Conservation (phyloP, 2,888 invertebrate species). For the Chymomyza fuscimana region DNA sequence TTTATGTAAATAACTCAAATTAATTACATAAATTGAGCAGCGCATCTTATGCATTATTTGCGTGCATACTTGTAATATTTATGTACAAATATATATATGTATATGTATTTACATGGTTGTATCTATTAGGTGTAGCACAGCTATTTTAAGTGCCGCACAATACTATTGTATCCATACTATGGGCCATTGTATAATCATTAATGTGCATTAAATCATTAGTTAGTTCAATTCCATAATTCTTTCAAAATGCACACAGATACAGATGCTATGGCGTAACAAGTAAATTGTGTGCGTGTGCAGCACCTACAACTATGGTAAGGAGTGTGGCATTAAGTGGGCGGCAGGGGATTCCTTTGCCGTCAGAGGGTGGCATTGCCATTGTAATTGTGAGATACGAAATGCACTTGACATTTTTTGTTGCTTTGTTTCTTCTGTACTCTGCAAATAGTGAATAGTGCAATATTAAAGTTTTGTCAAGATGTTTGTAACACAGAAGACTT, state of each 20-base stretch:
- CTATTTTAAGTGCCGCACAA: constrained; percentile 26
- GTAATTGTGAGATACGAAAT: constrained; percentile 5
- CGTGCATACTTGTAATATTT: background rate
- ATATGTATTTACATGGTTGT: background rate
- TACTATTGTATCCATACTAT: constrained; percentile 12
- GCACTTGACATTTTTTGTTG: constrained; percentile 20
- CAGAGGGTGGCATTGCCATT: background rate
- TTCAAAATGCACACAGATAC: constrained; percentile 15
- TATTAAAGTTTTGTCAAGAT: background rate
- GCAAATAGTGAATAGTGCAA: background rate
- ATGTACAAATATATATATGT: background rate
- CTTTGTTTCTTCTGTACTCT: constrained; percentile 6
- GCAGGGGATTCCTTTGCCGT: background rate
- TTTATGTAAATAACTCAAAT: background rate
- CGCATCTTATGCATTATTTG: background rate
- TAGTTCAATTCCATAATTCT: constrained; percentile 28
- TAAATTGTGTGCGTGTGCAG: background rate
- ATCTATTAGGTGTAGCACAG: background rate
- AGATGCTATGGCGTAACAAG: background rate
- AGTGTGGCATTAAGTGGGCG: background rate
- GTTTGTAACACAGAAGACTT: background rate
- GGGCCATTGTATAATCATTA: constrained; percentile 48
- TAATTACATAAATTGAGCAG: constrained; percentile 1
- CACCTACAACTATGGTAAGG: background rate
- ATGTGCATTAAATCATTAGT: constrained; percentile 42